phyloP scores from a whole-genome alignment of 1,140 invertebrate genomes.

The Rhagoletis zephyria region DNA sequence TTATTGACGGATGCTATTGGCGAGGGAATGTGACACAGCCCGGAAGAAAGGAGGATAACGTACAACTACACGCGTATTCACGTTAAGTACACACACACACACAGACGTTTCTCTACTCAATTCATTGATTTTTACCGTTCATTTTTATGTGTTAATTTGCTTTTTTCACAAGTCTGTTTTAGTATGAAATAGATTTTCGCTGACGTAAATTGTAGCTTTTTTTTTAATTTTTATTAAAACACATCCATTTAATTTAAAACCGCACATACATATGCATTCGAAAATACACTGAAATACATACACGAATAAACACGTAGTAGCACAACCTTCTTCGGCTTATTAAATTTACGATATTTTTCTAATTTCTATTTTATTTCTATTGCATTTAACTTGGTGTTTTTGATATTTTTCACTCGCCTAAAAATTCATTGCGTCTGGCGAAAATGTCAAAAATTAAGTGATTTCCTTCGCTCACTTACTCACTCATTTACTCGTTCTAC shows the following conservation, averaged over 20 bases:
- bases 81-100: neutral
- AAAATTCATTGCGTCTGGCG: slow-evolving; percentile 12
- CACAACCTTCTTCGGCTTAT: slow-evolving; percentile 32
- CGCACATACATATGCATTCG: neutral
- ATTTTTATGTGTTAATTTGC: no score
- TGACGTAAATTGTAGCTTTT: neutral
- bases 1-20: neutral
- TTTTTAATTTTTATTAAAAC: neutral
- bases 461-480: slow-evolving; percentile 28
- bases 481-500: neutral
- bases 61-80: neutral
- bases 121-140: slow-evolving; percentile 48
- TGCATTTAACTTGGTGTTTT: slow-evolving; percentile 31
- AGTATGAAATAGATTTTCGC: neutral
- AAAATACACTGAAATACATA: neutral
- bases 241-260: neutral
- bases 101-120: neutral
- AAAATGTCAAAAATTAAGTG: slow-evolving; percentile 42
- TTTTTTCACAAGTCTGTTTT: neutral
- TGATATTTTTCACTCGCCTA: slow-evolving; percentile 17
- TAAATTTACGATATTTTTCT: slow-evolving; percentile 30
- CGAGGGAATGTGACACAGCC: neutral
- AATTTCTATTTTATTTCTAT: slow-evolving; percentile 16
- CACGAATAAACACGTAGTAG: neutral
- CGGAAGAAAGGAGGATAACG: neutral